Base-by-base conservation (phyloP, 1,140 invertebrate species). In the Aricia agestis region DNA sequence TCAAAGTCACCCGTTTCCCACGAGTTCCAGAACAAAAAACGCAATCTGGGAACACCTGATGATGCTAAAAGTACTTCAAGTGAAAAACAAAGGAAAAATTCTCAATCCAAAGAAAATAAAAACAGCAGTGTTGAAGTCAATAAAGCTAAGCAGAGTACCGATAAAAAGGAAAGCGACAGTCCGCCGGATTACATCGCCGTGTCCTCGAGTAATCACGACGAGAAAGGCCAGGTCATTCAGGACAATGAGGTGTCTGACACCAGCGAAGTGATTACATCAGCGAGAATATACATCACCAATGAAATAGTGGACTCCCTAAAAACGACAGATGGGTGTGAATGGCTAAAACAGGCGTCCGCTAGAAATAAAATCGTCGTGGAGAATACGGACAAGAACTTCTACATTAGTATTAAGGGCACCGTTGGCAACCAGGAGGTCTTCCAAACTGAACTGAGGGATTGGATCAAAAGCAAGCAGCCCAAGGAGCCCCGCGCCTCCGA, bases 381-480 rank as follows among this genome's bases (percentile, higher is more conserved):
- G 68, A 85, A 82, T 32, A 78, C 83, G 10, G 80, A 87, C 1
- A 85, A 85, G 41, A 76, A 45, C 85, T 85, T 59, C 83, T 88
- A 67, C 87, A 75, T 93, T 19, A 87, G 84, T 18, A 92, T 93
- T 18, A 90, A 85, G 73, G 93, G 93, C 1, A 82, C 89, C 13
- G 80, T 90, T 13, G 82, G 76, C 7, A 80, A 93, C 73, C 92
- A 93, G 71, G 90, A 93, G 41, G 82, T 87, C 69, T 91, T 93
- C 68, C 93, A 93, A 59, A 36, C 78, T 0, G 83, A 85, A 68
- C 76, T 93, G 0, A 71, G 90, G 58, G 83, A 85, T 1, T 91
- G 90, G 86, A 83, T 80, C n/a, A 79, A 80, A 17, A 75, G 58
- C 10, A 76, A 79, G 69, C 7, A 82, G 52, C 15, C 72, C 7